A percentile compares a stretch with the other conserved stretches of the same genome.
phyloP scores from a whole-genome alignment of 35 echinoderm and acorn worm species.

The Apostichopus parvimensis region DNA sequence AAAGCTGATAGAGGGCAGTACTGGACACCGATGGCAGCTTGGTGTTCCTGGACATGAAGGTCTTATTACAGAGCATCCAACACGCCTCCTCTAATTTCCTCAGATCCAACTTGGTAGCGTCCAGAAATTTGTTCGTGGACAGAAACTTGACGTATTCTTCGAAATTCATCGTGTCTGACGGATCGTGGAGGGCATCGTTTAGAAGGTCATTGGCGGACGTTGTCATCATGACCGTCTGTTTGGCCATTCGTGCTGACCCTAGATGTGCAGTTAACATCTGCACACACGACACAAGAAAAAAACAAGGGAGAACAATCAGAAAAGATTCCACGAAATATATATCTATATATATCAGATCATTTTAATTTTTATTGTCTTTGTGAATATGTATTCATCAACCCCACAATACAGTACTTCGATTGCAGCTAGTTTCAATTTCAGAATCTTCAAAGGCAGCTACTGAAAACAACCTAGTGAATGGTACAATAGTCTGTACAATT shows the following conservation, averaged over 20 bases:
- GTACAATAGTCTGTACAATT: too few species aligned
- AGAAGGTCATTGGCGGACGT: conserved; percentile 37
- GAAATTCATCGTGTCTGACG: conserved; percentile 38
- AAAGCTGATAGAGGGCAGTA: conserved; percentile 30
- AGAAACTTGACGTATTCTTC: conserved; percentile 32
- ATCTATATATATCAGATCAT: too few species aligned
- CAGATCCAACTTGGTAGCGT: conserved; percentile 37
- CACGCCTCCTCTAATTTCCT: conserved; percentile 54
- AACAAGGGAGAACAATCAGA: neutral
- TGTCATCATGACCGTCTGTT: conserved; percentile 26
- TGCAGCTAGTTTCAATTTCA: too few species aligned
- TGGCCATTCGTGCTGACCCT: conserved; percentile 25
- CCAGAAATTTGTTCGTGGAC: conserved; percentile 29
- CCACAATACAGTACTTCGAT: too few species aligned
- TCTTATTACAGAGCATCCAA: conserved; percentile 46
- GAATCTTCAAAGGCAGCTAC: too few species aligned
- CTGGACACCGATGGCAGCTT: conserved; percentile 10
- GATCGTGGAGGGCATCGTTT: conserved; percentile 28
- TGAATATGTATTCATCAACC: too few species aligned
- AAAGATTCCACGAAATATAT: too few species aligned
- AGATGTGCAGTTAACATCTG: conserved; percentile 57
- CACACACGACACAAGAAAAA: neutral
- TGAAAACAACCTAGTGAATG: too few species aligned
- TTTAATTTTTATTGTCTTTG: too few species aligned
- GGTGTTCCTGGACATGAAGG: neutral